Evolutionary conservation across 2,888 invertebrate species (phyloP).

Genomic region (Mayetiola destructor): DNA sequence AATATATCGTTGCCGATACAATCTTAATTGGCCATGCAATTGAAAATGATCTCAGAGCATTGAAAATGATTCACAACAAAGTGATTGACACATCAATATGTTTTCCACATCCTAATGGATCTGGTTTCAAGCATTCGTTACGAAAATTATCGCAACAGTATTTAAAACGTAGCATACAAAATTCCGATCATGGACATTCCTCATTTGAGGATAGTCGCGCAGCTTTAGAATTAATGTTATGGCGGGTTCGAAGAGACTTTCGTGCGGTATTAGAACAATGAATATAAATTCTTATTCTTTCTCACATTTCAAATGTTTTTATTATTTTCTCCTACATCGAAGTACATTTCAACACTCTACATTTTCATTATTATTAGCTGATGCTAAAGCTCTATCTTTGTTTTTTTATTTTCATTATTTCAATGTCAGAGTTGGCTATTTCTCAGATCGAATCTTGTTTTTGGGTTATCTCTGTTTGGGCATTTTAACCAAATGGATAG

Average conservation of each 20-base stretch:
- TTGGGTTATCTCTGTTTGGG: no score
- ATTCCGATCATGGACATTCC: slow-evolving; percentile 63
- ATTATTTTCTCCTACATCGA: no score
- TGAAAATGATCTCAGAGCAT: slow-evolving; percentile 80
- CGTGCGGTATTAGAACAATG: slow-evolving; percentile 12
- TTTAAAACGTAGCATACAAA: slow-evolving; percentile 71
- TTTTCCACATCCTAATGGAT: slow-evolving; percentile 64
- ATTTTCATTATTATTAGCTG: no score
- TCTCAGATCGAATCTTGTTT: no score
- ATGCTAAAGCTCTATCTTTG: no score
- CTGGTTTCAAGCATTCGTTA: slow-evolving; percentile 58
- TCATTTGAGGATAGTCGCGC: slow-evolving; percentile 85
- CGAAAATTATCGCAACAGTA: slow-evolving; percentile 57
- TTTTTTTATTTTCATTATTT: no score
- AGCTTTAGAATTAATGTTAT: slow-evolving; percentile 77
- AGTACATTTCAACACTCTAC: no score
- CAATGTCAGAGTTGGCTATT: no score
- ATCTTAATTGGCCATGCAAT: slow-evolving; percentile 90
- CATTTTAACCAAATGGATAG: no score
- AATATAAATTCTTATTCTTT: no score
- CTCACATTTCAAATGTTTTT: no score
- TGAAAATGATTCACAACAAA: slow-evolving; percentile 67
- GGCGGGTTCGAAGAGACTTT: slow-evolving; percentile 48
- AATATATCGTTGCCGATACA: slow-evolving; percentile 64
- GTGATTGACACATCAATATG: slow-evolving; percentile 82